Conservation (phyloP, 2,113 vertebrate species). For the Zapus hudsonius region DNA sequence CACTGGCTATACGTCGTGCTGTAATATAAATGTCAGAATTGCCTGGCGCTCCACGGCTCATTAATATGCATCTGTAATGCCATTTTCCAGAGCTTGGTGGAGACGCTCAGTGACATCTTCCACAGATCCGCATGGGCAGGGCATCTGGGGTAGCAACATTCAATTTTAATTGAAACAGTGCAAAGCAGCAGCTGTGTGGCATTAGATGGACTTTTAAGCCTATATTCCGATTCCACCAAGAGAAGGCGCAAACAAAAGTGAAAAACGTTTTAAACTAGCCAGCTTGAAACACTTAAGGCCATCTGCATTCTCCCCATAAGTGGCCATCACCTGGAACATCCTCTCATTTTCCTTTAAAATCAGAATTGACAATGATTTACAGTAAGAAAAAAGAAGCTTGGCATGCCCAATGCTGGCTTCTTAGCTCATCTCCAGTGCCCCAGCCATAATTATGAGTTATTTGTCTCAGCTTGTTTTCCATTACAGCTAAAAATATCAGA, state of each 20-base stretch:
- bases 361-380: slow-evolving; percentile 24
- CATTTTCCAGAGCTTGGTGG: neutral
- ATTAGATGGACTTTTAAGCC: slow-evolving; percentile 68
- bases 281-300: slow-evolving; percentile 23
- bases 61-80: neutral
- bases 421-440: slow-evolving; percentile 32
- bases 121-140: neutral
- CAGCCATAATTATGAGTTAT: slow-evolving; percentile 44
- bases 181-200: slow-evolving; percentile 68
- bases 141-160: slow-evolving; percentile 50
- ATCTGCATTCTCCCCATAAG: slow-evolving; percentile 28
- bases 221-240: slow-evolving; percentile 36
- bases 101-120: slow-evolving; percentile 52
- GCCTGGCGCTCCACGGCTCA: neutral
- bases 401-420: neutral
- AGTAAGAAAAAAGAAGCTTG: slow-evolving; percentile 32
- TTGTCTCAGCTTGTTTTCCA: slow-evolving; percentile 50
- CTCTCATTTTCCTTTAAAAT: slow-evolving; percentile 53
- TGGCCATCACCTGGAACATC: slow-evolving; percentile 3
- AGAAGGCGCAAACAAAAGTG: slow-evolving; percentile 50
- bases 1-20: neutral
- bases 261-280: slow-evolving; percentile 54
- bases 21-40: neutral
- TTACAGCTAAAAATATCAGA: slow-evolving; percentile 34
- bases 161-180: slow-evolving; percentile 72